Base-by-base conservation (phyloP, 92 coral and sea anemone genomes). In the Zoanthus solanderi region DNA sequence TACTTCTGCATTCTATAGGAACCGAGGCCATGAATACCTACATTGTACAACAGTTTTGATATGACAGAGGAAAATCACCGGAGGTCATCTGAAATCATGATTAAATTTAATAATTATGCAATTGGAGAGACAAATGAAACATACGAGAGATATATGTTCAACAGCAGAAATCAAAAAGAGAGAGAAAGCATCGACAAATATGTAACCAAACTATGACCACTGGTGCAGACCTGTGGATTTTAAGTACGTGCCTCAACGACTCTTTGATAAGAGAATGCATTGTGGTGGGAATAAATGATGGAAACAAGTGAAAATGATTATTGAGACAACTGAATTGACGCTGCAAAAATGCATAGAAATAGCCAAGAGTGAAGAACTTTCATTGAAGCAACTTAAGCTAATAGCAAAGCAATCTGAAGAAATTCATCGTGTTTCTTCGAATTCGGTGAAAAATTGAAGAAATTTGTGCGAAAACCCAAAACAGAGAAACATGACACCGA, bases 191-290 rank as follows among this genome's bases (percentile, higher is more conserved):
- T 71, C 29, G 75, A 71, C 75, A 9, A 74, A n/a, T 75, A 85
- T 47, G 72, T 85, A 56, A 85, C 74, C 72, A 83, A 29, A 56
- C 65, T 85, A 16, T 44, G 83, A 57, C 57, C 78, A n/a, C 72
- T 84, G 14, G 79, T 17, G 14, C 88, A 84, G 71, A 84, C 79
- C 72, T 71, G 88, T 15, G 71, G 71, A 52, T 84, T 84, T n/a
- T 84, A 23, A 23, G 88, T 42, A 84, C 44, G 45, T 85, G 89
- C 68, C 72, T 85, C 14, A 68, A 71, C 47, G 75, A 71, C 47
- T 13, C 30, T 31, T 34, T 71, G 45, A 71, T 71, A 71, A 16
- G 75, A 71, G 75, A 71, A 31, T 18, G 72, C 16, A 67, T 47
- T 47, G 15, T 13, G 75, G 1, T 13, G 30, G 44, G 75, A 23